Evolutionary conservation across 2,797 vertebrate species (phyloP).

Genomic region (Alexandromys oeconomus): DNA sequence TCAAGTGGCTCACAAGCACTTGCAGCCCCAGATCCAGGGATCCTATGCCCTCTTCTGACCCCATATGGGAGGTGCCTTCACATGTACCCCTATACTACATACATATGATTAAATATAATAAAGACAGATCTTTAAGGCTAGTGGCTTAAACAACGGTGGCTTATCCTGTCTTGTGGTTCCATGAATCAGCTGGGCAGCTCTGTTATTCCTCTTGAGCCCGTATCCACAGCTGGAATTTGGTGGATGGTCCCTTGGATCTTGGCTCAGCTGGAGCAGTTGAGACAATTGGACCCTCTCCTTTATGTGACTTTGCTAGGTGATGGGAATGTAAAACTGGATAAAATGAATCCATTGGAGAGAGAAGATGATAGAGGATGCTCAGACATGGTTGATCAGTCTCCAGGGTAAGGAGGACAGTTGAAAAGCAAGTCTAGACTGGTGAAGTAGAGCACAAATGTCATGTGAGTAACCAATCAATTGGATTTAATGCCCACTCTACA

Average conservation of each 20-base stretch:
- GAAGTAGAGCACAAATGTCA: not conserved
- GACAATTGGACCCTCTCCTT: not conserved
- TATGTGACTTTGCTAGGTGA: not conserved
- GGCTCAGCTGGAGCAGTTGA: not conserved
- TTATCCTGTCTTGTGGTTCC: not conserved
- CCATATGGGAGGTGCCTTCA: not conserved
- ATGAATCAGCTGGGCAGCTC: not conserved
- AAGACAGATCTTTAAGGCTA: not conserved
- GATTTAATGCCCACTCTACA: not conserved
- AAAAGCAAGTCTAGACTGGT: not conserved
- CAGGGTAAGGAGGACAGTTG: not conserved
- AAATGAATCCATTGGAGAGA: not conserved
- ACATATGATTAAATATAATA: not conserved
- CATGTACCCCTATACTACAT: not conserved
- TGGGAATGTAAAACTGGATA: not conserved
- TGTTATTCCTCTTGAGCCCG: not conserved
- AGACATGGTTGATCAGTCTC: not conserved
- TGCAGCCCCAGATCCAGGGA: not conserved
- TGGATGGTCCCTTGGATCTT: not conserved
- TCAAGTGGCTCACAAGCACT: not conserved
- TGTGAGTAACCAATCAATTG: not conserved
- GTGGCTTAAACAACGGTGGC: not conserved
- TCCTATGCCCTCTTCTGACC: not conserved
- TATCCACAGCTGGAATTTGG: not conserved
- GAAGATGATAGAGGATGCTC: not conserved